Conservation (phyloP, 2,797 vertebrate genomes). For the Pristis pectinata region DNA sequence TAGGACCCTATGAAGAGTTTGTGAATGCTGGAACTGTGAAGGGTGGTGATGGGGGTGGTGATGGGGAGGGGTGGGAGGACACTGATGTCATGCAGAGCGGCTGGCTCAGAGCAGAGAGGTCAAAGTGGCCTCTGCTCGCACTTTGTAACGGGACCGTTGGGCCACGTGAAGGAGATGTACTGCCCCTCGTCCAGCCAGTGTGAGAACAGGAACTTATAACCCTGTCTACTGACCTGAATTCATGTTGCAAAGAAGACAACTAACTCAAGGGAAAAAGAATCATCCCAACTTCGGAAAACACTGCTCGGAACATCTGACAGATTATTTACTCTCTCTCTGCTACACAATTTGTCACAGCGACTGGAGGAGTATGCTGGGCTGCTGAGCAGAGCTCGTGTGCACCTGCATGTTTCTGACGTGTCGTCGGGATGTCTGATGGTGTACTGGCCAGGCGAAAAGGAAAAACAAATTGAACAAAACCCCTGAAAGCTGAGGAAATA, state of each 20-base stretch:
- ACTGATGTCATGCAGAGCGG: background rate
- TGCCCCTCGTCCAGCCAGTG: background rate
- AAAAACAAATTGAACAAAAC: background rate
- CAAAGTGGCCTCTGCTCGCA: background rate
- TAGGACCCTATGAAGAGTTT: no score
- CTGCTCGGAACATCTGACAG: background rate
- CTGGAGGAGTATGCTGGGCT: background rate
- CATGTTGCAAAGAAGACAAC: background rate
- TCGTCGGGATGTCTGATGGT: background rate
- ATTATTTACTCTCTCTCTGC: background rate
- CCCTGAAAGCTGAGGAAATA: background rate
- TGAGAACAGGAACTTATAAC: background rate
- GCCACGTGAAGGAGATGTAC: background rate
- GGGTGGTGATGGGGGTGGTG: background rate
- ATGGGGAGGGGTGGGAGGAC: background rate
- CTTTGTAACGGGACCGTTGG: background rate
- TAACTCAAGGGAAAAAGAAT: background rate
- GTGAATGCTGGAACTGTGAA: no score
- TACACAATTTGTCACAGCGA: conserved; percentile 10
- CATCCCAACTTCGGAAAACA: background rate
- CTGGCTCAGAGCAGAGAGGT: background rate
- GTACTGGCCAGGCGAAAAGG: background rate
- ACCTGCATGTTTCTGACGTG: background rate
- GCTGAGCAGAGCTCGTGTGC: background rate
- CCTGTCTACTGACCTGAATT: background rate